Evolutionary conservation across 2,797 vertebrate species (phyloP).

Genomic region (Mus spretus): DNA sequence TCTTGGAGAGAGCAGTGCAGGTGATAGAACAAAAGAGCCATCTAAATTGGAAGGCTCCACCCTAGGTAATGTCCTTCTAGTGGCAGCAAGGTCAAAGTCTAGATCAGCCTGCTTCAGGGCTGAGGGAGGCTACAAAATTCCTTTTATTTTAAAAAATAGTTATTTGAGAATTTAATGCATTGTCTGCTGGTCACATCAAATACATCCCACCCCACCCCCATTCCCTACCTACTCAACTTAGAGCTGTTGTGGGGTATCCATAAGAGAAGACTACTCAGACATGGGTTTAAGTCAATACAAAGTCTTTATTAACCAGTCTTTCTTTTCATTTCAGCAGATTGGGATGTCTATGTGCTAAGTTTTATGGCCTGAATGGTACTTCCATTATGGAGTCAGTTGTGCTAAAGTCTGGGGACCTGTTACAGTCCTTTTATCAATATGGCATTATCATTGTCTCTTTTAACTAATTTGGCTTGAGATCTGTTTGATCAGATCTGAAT

Average conservation of each 20-base stretch:
- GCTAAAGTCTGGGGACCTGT: neutral
- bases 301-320: neutral
- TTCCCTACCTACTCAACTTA: neutral
- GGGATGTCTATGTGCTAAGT: neutral
- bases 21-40: no score
- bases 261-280: neutral
- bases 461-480: neutral
- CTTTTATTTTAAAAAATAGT: neutral
- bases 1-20: no score
- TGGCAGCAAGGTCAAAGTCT: no score
- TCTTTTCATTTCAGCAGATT: neutral
- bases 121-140: no score
- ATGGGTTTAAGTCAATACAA: neutral
- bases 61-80: no score
- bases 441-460: neutral
- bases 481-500: neutral
- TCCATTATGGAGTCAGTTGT: neutral
- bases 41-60: no score
- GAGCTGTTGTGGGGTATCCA: neutral
- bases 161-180: neutral
- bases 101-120: no score
- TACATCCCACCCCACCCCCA: neutral
- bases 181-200: neutral
- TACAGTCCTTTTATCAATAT: neutral
- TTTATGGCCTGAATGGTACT: neutral